Percentiles rank a stretch among this genome's conserved stretches.
Evolutionary conservation across 2,888 invertebrate genomes (phyloP).

Genomic region (Chirona hameri): DNA sequence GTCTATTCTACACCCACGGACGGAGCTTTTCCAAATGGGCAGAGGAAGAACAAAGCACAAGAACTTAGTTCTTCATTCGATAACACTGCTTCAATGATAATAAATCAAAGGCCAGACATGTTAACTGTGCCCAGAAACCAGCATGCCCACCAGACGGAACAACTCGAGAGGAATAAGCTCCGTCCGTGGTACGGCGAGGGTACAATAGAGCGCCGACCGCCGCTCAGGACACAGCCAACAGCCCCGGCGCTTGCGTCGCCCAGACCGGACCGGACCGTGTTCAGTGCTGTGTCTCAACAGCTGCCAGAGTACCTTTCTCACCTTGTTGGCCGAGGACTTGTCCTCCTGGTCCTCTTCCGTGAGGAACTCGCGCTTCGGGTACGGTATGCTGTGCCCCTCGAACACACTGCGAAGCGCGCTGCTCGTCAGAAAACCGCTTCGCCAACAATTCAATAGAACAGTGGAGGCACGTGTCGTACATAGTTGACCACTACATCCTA

Average conservation of each 20-base stretch:
- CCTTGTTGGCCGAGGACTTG: constrained; percentile 70
- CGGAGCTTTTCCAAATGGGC: background rate
- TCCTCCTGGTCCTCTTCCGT: constrained; percentile 97
- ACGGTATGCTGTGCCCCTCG: constrained; percentile 92
- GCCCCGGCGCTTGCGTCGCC: background rate
- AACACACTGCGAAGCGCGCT: constrained; percentile 65
- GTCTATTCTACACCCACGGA: background rate
- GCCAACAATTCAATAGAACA: too few relatives aligned
- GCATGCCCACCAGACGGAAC: too few relatives aligned
- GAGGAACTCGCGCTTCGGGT: constrained; percentile 95
- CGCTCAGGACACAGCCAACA: too few relatives aligned
- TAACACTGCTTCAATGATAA: too few relatives aligned
- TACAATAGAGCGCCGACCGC: too few relatives aligned
- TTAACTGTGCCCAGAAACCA: too few relatives aligned
- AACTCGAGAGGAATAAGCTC: too few relatives aligned
- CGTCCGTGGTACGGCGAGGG: background rate
- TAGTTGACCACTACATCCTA: too few relatives aligned
- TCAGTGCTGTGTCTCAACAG: background rate
- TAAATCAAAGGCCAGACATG: too few relatives aligned
- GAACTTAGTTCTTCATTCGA: background rate
- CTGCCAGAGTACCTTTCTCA: constrained; percentile 66
- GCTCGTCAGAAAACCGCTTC: too few relatives aligned
- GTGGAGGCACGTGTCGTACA: too few relatives aligned
- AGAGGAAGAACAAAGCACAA: background rate
- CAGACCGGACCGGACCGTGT: background rate